Percentiles rank a stretch among this genome's conserved stretches.
Conservation (phyloP, 2,888 invertebrate species). For the Orgyia antiqua region DNA sequence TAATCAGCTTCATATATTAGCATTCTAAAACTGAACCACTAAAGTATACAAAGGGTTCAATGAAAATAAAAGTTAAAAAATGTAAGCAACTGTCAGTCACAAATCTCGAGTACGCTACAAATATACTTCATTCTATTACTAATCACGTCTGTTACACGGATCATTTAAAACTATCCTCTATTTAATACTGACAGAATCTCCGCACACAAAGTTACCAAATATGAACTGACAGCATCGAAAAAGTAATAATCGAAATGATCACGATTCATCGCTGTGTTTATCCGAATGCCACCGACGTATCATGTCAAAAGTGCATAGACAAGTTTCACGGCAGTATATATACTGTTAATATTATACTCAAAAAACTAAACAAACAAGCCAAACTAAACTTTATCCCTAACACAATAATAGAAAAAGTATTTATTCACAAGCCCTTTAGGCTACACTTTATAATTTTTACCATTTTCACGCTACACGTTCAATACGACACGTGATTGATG, state of each 20-base stretch:
- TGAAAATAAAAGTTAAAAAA: slow-evolving; percentile 6
- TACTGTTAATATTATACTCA: slow-evolving; percentile 22
- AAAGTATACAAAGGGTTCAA: not conserved
- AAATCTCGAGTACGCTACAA: slow-evolving; percentile 13
- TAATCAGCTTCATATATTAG: no score
- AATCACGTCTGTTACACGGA: slow-evolving; percentile 26
- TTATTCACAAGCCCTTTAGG: slow-evolving; percentile 15
- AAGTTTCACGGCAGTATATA: slow-evolving; percentile 38
- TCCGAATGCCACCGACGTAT: slow-evolving; percentile 32
- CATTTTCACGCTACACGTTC: slow-evolving; percentile 45
- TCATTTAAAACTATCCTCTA: slow-evolving; percentile 32
- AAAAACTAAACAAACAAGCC: slow-evolving; percentile 17
- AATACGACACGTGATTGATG: slow-evolving; percentile 61
- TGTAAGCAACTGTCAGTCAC: slow-evolving; percentile 12
- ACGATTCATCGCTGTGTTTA: slow-evolving; percentile 39
- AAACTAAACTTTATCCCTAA: slow-evolving; percentile 19
- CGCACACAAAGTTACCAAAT: slow-evolving; percentile 28
- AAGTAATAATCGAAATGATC: slow-evolving; percentile 46
- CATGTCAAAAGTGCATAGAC: slow-evolving; percentile 62
- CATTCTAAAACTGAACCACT: not conserved
- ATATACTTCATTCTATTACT: slow-evolving; percentile 21
- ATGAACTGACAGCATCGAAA: slow-evolving; percentile 40
- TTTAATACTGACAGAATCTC: slow-evolving; percentile 33
- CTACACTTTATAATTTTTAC: slow-evolving; percentile 36
- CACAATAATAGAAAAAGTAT: slow-evolving; percentile 18